These are phyloP conservation scores for Heliconius eleuchia DNA, from an alignment of 1,140 invertebrate species.

Conservation along the genomic window DNA sequence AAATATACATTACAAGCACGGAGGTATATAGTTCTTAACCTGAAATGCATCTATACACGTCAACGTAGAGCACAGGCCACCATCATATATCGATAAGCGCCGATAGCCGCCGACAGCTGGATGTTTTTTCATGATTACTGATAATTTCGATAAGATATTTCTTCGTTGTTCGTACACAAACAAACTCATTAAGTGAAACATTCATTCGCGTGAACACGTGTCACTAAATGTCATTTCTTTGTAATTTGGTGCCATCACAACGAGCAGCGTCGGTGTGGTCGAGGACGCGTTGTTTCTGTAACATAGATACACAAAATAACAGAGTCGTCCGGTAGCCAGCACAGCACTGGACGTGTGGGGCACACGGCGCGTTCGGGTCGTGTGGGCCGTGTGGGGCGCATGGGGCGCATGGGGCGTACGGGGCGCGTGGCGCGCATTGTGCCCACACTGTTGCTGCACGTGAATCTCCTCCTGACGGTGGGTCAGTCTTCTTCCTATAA, in stretches of 20 bases:
- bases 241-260: no score
- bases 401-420: background rate
- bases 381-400: conserved; percentile 33
- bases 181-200: background rate
- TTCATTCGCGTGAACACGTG: background rate
- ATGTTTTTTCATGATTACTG: conserved; percentile 18
- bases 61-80: background rate
- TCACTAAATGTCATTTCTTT: no score
- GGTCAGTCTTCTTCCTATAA: background rate
- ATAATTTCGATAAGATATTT: conserved; percentile 24
- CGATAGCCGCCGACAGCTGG: conserved; percentile 13
- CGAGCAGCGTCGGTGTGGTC: no score
- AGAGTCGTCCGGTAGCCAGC: no score
- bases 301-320: no score
- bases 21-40: no score
- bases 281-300: no score
- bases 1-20: no score
- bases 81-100: background rate
- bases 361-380: conserved; percentile 18
- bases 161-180: background rate
- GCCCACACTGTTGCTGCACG: conserved; percentile 47
- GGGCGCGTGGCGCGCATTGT: conserved; percentile 32
- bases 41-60: background rate
- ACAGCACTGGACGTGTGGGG: no score
- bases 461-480: conserved; percentile 53